Evolutionary conservation across 1,140 invertebrate genomes (phyloP), one percentile per base, ranked within the genome.

Genomic region (Zaprionus gabonicus): DNA sequence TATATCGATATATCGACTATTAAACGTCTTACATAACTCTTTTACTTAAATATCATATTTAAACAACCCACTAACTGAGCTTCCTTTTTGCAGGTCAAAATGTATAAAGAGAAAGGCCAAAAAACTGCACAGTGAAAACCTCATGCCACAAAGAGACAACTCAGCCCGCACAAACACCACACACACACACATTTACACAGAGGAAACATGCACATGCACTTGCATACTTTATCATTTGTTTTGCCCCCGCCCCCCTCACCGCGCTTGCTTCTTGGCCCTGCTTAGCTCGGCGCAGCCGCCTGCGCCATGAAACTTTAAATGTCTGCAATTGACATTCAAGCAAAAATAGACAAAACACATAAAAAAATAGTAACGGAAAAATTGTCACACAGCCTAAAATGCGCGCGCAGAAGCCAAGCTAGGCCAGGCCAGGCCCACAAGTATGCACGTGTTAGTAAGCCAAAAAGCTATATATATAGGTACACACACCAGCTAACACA

Each of bases 301-400:
- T 51, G 27, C 53, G 53, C 59, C 55, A 71, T 72, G 67, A 75
- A 88, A 90, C 82, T 91, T 91, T 82, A 82, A 90, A 90, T 86
- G 85, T 91, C 82, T 90, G 85, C 85, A 90, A 90, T 90, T 90
- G 85, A 91, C 85, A 90, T 90, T 90, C 68, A 71, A 73, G 82
- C 69, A 28, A 73, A 76, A 71, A 83, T 78, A 68, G 68, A 60
- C 59, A 69, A 70, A 71, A 53, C 65, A 44, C 2, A 38, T 27
- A 41, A 60, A 59, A 51, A 31, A 28, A 64, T 27, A 13, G 27
- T 41, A 64, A 53, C 44, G 69, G 17, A 69, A 78, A 78, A 81
- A 81, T 84, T 87, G 84, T 88, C 84, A 79, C 85, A 81, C 78
- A 68, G 84, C 81, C 85, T 79, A 88, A 80, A 90, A 81, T 90